Base-by-base conservation (phyloP, 2,797 vertebrate species). In the Acipenser oxyrinchus region DNA sequence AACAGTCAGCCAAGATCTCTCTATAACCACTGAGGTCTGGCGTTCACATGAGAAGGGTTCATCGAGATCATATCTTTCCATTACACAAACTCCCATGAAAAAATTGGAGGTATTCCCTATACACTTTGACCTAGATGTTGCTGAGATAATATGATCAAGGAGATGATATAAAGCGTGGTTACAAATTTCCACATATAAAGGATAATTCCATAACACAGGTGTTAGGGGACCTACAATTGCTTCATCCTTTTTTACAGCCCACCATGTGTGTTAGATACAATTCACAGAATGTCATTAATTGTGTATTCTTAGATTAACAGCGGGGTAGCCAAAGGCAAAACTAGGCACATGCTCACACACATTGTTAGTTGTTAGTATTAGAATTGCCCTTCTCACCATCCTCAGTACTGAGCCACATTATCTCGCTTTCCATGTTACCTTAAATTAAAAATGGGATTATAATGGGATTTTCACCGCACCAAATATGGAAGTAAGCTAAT, bases 61-160 rank as follows among this genome's bases (percentile, higher is more conserved):
- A 12, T 55, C 64, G 70, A 48, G 83, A 86, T 86, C 75, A 80
- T 88, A 85, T 89, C 84, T 68, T 81, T 81, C 82, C 80, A 83
- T 85, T 87, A 83, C 81, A 84, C 73, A 66, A 83, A 82, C 78
- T 77, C 70, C 51, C 1, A 61, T 73, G 74, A 78, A 89, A 82
- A 87, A 83, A 88, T 37, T 74, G 75, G 72, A 62, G 76, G 75
- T 72, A 68, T 71, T 68, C 57, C 18, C 72, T 51, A 83, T 82
- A 83, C 80, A 80, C 73, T 69, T 64, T 82, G 83, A 74, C 81
- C 85, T 82, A 81, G 79, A 83, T 87, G 83, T 77, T 64, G 58
- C 66, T 67, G 48, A 10, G 63, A 62, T 52, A 51, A 60, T 79
- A 74, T 72, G 75, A 75, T 50, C 69, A 66, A 52, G 51, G 63